Evolutionary conservation across 2,113 vertebrate species (phyloP).

Genomic region (Anas platyrhynchos): DNA sequence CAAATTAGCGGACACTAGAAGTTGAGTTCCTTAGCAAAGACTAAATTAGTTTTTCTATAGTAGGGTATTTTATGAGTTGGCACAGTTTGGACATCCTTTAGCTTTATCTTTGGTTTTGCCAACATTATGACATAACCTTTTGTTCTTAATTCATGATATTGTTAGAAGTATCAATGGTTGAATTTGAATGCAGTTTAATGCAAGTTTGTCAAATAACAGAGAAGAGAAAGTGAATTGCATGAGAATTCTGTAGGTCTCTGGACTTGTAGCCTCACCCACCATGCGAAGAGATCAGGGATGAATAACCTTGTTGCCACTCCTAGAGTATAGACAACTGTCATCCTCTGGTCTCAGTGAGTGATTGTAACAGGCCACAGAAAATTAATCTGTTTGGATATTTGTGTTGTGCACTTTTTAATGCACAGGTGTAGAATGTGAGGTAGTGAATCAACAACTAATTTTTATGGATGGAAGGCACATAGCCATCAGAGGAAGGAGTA

Average conservation of each 20-base stretch:
- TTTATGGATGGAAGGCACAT: not conserved
- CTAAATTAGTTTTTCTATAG: conserved; percentile 2
- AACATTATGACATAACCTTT: not conserved
- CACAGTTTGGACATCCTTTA: not conserved
- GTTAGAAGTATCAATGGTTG: not conserved
- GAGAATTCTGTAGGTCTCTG: not conserved
- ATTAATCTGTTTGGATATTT: not conserved
- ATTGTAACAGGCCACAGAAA: not conserved
- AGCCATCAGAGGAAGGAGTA: not conserved
- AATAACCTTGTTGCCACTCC: not conserved
- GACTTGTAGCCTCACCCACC: not conserved
- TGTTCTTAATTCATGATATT: not conserved
- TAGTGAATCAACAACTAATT: not conserved
- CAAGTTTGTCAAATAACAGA: not conserved
- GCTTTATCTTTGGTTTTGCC: conserved; percentile 2
- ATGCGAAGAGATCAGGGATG: not conserved
- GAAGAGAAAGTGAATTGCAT: not conserved
- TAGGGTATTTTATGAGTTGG: not conserved
- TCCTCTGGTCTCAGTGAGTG: not conserved
- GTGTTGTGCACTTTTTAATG: not conserved
- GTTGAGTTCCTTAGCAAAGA: not conserved
- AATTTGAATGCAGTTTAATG: not conserved
- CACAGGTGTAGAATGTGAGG: not conserved
- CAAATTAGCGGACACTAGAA: no score
- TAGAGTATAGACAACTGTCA: not conserved